Evolutionary conservation across 2,113 vertebrate genomes (phyloP).

Genomic region (Penelope pileata): DNA sequence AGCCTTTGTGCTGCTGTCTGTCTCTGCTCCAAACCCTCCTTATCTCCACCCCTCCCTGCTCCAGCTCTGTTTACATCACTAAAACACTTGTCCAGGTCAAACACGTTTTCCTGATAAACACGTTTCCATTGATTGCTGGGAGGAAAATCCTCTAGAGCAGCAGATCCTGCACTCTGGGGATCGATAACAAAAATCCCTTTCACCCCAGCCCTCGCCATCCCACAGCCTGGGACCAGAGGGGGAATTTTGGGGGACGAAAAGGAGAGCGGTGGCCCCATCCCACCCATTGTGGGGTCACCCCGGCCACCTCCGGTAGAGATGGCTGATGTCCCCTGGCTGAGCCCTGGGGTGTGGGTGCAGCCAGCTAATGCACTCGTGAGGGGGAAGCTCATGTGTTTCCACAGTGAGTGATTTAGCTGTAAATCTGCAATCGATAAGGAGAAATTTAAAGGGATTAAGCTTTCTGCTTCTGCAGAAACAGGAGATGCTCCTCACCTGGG

Average conservation of each 20-base stretch:
- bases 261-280: neutral
- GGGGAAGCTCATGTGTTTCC: conserved; percentile 18
- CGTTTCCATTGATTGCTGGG: conserved; percentile 61
- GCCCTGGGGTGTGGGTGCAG: neutral
- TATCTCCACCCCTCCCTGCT: neutral
- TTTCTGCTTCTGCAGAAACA: neutral
- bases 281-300: neutral
- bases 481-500: rapidly evolving
- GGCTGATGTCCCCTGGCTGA: neutral
- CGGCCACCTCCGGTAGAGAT: neutral
- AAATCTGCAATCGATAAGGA: conserved; percentile 60
- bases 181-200: neutral
- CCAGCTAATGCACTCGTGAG: neutral
- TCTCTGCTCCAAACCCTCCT: neutral
- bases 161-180: conserved; percentile 19
- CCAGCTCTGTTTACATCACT: conserved; percentile 24
- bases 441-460: conserved; percentile 66
- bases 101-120: conserved; percentile 41
- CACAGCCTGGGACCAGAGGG: neutral
- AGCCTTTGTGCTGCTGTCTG: neutral
- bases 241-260: neutral
- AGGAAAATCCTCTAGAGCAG: conserved; percentile 22
- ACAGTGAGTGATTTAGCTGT: conserved; percentile 15
- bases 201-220: neutral
- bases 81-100: conserved; percentile 38